Conservation (phyloP, 2,888 invertebrate genomes). For the Eristalis arbustorum region DNA sequence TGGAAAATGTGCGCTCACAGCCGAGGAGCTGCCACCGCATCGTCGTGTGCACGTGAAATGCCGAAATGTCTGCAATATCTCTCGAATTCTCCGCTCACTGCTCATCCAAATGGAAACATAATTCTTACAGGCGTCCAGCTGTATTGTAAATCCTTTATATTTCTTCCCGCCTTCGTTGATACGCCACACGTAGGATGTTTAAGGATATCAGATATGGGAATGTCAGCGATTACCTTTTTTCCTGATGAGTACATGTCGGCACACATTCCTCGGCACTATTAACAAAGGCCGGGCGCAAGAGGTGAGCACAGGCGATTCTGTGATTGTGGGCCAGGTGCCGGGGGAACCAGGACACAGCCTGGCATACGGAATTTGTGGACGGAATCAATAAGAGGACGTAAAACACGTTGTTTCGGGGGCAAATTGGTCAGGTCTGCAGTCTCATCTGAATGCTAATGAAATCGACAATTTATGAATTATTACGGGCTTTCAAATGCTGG, state of each 20-base stretch:
- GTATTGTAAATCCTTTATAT: constrained; percentile 5
- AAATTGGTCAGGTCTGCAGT: background rate
- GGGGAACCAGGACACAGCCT: background rate
- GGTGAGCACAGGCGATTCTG: background rate
- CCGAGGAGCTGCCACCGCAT: background rate
- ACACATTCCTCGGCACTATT: background rate
- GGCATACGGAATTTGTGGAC: background rate
- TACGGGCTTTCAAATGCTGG: background rate
- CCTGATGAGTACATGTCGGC: constrained; percentile 18
- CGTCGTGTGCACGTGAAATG: constrained; percentile 5
- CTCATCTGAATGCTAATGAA: background rate
- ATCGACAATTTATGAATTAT: background rate
- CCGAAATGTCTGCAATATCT: constrained; percentile 33
- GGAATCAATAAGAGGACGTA: background rate
- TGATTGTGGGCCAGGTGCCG: background rate
- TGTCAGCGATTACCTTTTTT: constrained; percentile 49
- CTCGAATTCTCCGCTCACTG: constrained; percentile 18
- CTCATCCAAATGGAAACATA: constrained; percentile 45
- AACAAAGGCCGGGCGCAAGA: background rate
- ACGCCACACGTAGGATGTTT: constrained; percentile 29
- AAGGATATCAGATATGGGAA: constrained; percentile 37
- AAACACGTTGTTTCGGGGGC: background rate
- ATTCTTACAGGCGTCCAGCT: constrained; percentile 61
- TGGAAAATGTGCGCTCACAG: constrained; percentile 18
- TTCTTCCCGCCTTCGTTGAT: background rate